Base-by-base conservation (phyloP, 2,888 invertebrate genomes). In the Micoletzkya japonica region DNA sequence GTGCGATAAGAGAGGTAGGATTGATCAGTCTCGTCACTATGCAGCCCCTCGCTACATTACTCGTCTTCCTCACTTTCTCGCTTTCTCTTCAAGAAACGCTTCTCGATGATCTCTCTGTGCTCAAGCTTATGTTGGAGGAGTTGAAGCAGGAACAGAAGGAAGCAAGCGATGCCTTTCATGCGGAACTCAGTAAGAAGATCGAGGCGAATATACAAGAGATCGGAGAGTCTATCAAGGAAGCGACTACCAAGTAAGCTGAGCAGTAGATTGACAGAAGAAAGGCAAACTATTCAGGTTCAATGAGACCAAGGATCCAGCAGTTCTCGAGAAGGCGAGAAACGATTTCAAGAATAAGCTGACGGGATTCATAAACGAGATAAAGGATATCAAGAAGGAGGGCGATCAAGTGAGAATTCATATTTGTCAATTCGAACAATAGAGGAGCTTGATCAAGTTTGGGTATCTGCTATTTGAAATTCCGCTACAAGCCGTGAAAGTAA, bases 121-220 rank as follows among this genome's bases (percentile, higher is more conserved):
- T 52, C n/a, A 54, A 52, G 26, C 54, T 54, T 26, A 6, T 37
- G 2, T 54, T 66, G 28, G 64, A 66, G 20, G 30, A 66, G n/a
- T 37, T 66, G 44, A 68, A 68, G 34, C 49, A 57, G 1, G 44
- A 57, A 58, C 57, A 58, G 58, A 57, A 68, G n/a, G 68, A 30
- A 20, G 68, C 58, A 7, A 68, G 58, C 30, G 49, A 68, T 32
- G 68, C 26, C 26, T 57, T 68, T 32, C 57, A 68, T 30, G 68
- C 57, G 24, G 20, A 68, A 14, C 44, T 58, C 3, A 58, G 68
- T 34, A 28, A 68, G 24, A 28, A 30, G 44, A 57, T 68, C 30
- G 68, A 58, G 14, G 64, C 64, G 37, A 66, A 66, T 37, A 66
- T 66, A 20, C 54, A n/a, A 28, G 54, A 66, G 37, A 66, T 66